A percentile compares a stretch with the other conserved stretches of the same genome.
phyloP scores from a whole-genome alignment of 1,140 invertebrate species.

The Drosophila kurseongensis region DNA sequence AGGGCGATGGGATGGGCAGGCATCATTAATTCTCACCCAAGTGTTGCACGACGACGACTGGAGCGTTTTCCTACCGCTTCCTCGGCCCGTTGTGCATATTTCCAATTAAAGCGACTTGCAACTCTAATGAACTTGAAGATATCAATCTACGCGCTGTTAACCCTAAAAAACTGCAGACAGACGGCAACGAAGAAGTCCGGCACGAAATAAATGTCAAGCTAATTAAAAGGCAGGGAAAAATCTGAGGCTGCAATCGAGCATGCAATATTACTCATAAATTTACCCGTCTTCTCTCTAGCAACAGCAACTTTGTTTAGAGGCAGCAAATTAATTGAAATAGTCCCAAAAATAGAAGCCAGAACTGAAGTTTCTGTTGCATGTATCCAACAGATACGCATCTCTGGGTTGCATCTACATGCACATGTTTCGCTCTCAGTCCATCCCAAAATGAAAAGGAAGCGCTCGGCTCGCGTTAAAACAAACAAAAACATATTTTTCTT shows the following conservation, averaged over 20 bases:
- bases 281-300: slow-evolving; percentile 14
- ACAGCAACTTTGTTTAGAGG: slow-evolving; percentile 33
- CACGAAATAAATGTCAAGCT: slow-evolving; percentile 72
- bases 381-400: slow-evolving; percentile 73
- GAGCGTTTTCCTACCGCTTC: slow-evolving; percentile 4
- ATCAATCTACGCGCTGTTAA: slow-evolving; percentile 83
- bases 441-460: slow-evolving; percentile 60
- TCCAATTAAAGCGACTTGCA: slow-evolving; percentile 82
- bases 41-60: slow-evolving; percentile 54
- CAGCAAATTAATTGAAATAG: slow-evolving; percentile 71
- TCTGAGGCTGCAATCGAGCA: slow-evolving; percentile 38
- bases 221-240: slow-evolving; percentile 65
- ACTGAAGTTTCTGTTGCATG: slow-evolving; percentile 38
- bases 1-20: slow-evolving; percentile 37
- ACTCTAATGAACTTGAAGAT: slow-evolving; percentile 84
- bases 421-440: slow-evolving; percentile 17
- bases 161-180: slow-evolving; percentile 65
- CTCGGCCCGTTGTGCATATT: slow-evolving; percentile 61
- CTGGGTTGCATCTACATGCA: slow-evolving; percentile 46
- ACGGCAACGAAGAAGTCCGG: slow-evolving; percentile 23
- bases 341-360: slow-evolving; percentile 62
- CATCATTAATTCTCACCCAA: slow-evolving; percentile 84
- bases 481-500: slow-evolving; percentile 83
- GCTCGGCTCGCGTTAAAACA: slow-evolving; percentile 67
- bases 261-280: slow-evolving; percentile 72